A percentile compares a stretch with the other conserved stretches of the same genome.
Conservation (phyloP, 2,113 vertebrate species). For the Rhinopithecus roxellana region DNA sequence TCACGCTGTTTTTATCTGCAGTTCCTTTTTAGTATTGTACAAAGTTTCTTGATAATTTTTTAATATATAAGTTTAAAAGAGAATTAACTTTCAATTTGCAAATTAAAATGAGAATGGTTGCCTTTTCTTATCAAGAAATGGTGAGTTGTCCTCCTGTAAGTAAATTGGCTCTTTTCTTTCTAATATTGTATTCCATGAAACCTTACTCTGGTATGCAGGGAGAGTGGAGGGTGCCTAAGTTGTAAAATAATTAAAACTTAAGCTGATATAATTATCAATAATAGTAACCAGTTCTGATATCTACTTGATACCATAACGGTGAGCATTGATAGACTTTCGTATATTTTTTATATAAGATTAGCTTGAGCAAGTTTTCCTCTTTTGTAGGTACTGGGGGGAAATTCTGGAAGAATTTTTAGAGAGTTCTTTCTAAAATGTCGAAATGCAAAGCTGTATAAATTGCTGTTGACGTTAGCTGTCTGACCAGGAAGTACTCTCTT, state of each 20-base stretch:
- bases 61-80: neutral
- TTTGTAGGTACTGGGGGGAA: neutral
- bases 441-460: slow-evolving; percentile 57
- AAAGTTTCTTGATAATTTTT: neutral
- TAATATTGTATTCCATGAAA: neutral
- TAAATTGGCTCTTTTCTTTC: neutral
- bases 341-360: slow-evolving; percentile 19
- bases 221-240: neutral
- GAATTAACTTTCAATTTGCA: slow-evolving; percentile 21
- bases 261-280: neutral
- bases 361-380: neutral
- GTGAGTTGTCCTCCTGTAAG: slow-evolving; percentile 54
- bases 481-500: slow-evolving; percentile 79
- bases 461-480: slow-evolving; percentile 72
- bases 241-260: neutral
- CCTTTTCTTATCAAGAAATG: slow-evolving; percentile 44
- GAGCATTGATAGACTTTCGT: neutral
- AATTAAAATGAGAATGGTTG: neutral
- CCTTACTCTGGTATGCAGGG: neutral
- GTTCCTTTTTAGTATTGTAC: slow-evolving; percentile 61
- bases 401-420: neutral
- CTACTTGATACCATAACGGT: neutral
- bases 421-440: slow-evolving; percentile 40
- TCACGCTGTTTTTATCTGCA: slow-evolving; percentile 47
- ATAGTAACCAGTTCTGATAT: neutral